phyloP scores from a whole-genome alignment of 1,140 invertebrate genomes.

The Drosophila arawakana region DNA sequence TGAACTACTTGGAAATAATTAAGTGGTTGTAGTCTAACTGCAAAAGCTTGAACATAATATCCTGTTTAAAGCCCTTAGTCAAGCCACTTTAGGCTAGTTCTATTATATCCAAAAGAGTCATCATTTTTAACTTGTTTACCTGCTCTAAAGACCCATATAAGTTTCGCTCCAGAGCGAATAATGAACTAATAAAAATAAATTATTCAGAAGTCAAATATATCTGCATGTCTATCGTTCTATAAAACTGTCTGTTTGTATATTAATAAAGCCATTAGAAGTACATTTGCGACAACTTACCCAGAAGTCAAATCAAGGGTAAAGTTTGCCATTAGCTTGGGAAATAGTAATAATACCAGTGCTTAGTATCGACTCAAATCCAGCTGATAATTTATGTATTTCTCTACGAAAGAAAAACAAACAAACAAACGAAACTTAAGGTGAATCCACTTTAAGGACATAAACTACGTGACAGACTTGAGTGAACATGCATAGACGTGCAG shows the following conservation, averaged over 20 bases:
- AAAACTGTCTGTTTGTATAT: constrained; percentile 1
- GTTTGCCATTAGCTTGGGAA: neutral
- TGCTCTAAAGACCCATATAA: no score
- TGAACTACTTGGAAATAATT: no score
- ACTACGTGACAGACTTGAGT: constrained; percentile 17
- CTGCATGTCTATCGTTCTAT: neutral
- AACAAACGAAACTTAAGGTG: neutral
- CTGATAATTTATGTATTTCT: constrained; percentile 27
- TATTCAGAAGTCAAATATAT: neutral
- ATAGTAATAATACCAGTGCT: neutral
- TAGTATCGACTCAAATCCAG: constrained; percentile 50
- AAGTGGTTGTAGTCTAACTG: no score
- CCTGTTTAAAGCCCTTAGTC: no score
- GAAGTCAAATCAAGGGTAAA: constrained; percentile 70
- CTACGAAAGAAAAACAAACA: neutral
- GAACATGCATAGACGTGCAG: constrained; percentile 10
- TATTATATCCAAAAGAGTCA: no score
- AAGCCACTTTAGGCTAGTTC: no score
- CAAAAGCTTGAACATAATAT: no score
- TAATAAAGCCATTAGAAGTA: constrained; percentile 5
- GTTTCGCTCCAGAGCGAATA: neutral
- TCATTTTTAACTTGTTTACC: no score
- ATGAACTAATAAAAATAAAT: neutral
- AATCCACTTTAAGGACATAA: neutral
- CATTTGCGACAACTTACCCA: constrained; percentile 43